These are phyloP conservation scores for Lamprologus lemairii DNA, from an alignment of 2,113 vertebrate species.

Conservation along the genomic window DNA sequence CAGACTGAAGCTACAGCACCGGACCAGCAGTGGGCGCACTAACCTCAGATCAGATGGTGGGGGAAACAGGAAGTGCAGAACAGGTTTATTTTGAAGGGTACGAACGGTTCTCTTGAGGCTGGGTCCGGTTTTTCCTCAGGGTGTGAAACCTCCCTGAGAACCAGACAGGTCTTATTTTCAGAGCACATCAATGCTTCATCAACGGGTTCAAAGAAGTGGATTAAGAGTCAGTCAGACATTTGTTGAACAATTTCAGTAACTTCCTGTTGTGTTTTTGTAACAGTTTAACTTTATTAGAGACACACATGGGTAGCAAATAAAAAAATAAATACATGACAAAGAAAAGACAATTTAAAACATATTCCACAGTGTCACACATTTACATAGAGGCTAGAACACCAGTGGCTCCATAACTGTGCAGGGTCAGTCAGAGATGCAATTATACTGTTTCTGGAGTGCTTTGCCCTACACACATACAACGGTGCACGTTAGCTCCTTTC, in stretches of 20 bases:
- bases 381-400: not conserved
- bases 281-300: not conserved
- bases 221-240: not conserved
- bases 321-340: not conserved
- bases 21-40: not conserved
- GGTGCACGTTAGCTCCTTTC: not conserved
- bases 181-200: not conserved
- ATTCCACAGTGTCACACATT: not conserved
- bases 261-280: not conserved
- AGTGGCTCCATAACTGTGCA: not conserved
- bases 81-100: not conserved
- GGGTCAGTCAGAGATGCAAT: not conserved
- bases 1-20: not conserved
- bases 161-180: not conserved
- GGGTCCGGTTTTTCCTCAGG: not conserved
- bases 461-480: not conserved
- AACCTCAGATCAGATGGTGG: not conserved
- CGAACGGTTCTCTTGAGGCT: not conserved
- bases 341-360: not conserved
- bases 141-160: not conserved
- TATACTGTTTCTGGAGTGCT: not conserved
- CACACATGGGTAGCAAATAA: not conserved
- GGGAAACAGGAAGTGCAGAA: not conserved
- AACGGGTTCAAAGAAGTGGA: not conserved
- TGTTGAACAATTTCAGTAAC: not conserved